Evolutionary conservation across 2,797 vertebrate species (phyloP), one percentile per base, ranked within the genome.

Genomic region (Potorous gilbertii): DNA sequence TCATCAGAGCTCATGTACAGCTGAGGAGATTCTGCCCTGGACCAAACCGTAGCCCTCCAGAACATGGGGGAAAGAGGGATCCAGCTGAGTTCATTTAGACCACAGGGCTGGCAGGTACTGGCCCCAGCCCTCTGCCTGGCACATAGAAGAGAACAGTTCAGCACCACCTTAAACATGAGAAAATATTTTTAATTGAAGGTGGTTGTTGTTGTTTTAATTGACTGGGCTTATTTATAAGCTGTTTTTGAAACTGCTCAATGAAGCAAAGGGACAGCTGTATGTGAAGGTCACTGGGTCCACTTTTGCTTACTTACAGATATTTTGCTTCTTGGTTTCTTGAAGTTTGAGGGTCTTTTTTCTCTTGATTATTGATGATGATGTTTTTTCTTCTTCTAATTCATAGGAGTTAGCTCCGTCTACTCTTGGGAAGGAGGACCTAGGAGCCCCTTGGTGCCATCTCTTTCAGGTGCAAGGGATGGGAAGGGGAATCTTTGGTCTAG

Each of bases 1-100:
- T 98, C 97, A 91, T 93, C 59, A n/a, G 96, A 97, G 97, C 98
- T 97, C 40, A 96, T 97, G 97, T 98, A 97, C 97, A 56, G 1
- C 95, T 92, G 97, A 95, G 29, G 0, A 28, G 74, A 96, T 1
- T 95, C 96, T 0, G 93, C 34, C 66, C 93, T 96, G 97, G 34
- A 94, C 62, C 59, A 52, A 0, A 93, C 9, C 2, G 0, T 0
- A 54, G n/a, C 56, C 55, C 18, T 14, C 18, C 1, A 6, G 54
- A 90, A 90, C 89, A 90, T 54, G 52, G 31, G 89, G 31, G 46
- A 10, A 29, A 40, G n/a, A 81, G n/a, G 66, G n/a, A 46, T 81
- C 66, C 66, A 81, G n/a, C 66, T 81, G 66, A 81, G 66, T 18
- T 81, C 66, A 24, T 9, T 24, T 16, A 81, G 66, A 81, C 66